phyloP scores from a whole-genome alignment of 2,113 vertebrate species.

The Leiothrix lutea region DNA sequence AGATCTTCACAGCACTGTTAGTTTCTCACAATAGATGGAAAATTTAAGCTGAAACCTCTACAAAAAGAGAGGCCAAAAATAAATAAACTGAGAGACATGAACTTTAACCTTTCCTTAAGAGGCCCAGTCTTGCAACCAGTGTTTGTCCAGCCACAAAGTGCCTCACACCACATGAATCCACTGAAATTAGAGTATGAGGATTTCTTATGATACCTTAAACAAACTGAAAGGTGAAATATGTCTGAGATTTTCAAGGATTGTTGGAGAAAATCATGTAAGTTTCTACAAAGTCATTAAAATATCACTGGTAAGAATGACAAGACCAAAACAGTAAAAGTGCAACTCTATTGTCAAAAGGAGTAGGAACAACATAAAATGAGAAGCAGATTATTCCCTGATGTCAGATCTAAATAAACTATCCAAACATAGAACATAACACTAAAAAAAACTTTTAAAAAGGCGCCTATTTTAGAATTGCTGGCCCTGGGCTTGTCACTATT shows the following conservation, averaged over 20 bases:
- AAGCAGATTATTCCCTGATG: not conserved
- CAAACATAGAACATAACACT: not conserved
- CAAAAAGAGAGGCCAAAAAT: not conserved
- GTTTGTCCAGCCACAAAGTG: not conserved
- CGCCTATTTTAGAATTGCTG: not conserved
- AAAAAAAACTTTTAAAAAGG: not conserved
- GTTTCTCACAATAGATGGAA: not conserved
- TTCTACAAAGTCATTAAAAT: not conserved
- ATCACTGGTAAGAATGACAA: not conserved
- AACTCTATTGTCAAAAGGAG: not conserved
- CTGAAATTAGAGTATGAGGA: not conserved
- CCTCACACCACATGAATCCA: not conserved
- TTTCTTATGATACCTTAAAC: not conserved
- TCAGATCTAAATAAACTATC: not conserved
- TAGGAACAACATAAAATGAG: not conserved
- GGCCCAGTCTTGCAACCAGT: not conserved
- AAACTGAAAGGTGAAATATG: not conserved
- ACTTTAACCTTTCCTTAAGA: not conserved
- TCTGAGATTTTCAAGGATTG: not conserved
- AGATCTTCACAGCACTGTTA: not conserved
- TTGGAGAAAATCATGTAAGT: not conserved
- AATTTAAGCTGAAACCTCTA: not conserved
- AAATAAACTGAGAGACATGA: not conserved
- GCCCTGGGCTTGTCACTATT: rapidly evolving
- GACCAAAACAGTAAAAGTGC: not conserved